Conservation (phyloP, 2,113 vertebrate genomes). For the Capreolus pygargus region DNA sequence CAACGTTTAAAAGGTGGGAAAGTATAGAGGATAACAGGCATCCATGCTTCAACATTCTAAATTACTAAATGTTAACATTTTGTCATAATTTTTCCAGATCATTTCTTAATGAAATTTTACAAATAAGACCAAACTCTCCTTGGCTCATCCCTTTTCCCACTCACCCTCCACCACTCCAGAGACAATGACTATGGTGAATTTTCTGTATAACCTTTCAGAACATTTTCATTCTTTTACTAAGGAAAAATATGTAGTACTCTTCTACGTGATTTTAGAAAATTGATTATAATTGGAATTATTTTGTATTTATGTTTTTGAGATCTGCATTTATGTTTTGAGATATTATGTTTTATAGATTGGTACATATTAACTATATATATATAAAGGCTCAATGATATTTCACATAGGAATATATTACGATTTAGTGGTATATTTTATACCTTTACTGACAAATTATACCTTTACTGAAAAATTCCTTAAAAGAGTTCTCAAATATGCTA, state of each 20-base stretch:
- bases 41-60: neutral
- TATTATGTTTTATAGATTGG: neutral
- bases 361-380: neutral
- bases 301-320: neutral
- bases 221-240: neutral
- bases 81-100: neutral
- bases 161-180: neutral
- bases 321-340: neutral
- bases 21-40: neutral
- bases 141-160: neutral
- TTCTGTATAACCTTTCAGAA: neutral
- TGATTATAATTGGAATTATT: neutral
- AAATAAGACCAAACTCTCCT: neutral
- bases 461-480: neutral
- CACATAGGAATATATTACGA: neutral
- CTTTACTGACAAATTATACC: neutral
- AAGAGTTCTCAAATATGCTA: neutral
- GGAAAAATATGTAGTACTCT: neutral
- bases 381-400: neutral
- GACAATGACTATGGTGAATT: neutral
- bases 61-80: neutral
- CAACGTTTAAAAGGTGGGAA: neutral
- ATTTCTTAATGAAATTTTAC: neutral
- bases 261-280: neutral
- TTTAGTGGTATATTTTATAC: neutral